phyloP scores from a whole-genome alignment of 1,140 invertebrate species.

The Stegodyphus mimosarum region DNA sequence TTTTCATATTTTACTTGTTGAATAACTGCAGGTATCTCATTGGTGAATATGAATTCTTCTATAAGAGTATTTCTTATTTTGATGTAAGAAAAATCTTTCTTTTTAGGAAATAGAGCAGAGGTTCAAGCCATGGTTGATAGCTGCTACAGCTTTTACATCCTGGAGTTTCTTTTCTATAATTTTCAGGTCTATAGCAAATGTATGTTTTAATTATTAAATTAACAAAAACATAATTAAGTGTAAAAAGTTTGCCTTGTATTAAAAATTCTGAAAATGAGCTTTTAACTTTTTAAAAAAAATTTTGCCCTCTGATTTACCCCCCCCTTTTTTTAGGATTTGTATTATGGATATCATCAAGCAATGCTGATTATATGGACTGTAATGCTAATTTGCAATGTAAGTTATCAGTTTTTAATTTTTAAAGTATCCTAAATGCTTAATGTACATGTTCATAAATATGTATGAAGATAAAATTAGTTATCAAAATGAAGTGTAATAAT shows the following conservation, averaged over 20 bases:
- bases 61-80: too few species aligned
- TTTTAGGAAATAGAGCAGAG: conserved; percentile 83
- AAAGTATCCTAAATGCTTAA: neutral
- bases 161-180: conserved; percentile 83
- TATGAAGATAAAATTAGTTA: too few species aligned
- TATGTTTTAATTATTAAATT: conserved; percentile 56
- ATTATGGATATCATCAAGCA: conserved; percentile 88
- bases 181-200: conserved; percentile 87
- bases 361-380: conserved; percentile 85
- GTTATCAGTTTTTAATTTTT: neutral
- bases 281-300: too few species aligned
- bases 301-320: too few species aligned
- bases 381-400: conserved; percentile 75
- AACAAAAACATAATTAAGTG: neutral
- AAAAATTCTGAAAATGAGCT: too few species aligned
- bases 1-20: too few species aligned
- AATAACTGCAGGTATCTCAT: too few species aligned
- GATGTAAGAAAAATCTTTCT: neutral
- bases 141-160: conserved; percentile 81
- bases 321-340: conserved; percentile 75
- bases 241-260: neutral
- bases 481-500: too few species aligned
- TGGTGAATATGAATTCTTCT: too few species aligned
- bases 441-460: neutral
- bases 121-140: conserved; percentile 86